Evolutionary conservation across 2,888 invertebrate species (phyloP), one percentile per base, ranked within the genome.

Genomic region (Caprella mutica): DNA sequence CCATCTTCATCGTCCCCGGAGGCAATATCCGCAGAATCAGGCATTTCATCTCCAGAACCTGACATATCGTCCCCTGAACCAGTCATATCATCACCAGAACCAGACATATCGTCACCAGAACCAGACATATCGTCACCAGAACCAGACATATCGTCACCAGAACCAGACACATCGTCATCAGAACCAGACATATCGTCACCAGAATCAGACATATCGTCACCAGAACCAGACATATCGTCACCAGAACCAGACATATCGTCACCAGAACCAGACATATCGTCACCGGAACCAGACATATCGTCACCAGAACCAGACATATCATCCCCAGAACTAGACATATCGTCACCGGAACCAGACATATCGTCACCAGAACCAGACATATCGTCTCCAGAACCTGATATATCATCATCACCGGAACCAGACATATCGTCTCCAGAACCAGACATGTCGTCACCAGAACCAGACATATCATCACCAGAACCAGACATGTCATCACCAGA

Each of bases 281-380:
- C 57, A 9, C 57, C 52, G 1, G 52, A 51, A 0, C 44, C 52
- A 8, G 33, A 30, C 33, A 43, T 43, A 14, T 43, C 52, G 6
- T 57, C 57, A 2, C 56, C 62, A 17, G 54, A 59, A 17, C 54
- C 56, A 4, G 55, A 55, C 19, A 52, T 39, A 27, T 48, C 48
- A n/a, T 24, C 35, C 8, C 52, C 52, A 1, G 44, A 44, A 2
- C 51, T 51, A 5, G 44, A 35, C 43, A 23, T 35, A 1, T 57
- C 57, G 2, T 38, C 57, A 5, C 52, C 52, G 1, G 52, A 51
- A 2, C 44, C 52, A 24, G 33, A 30, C 29, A 35, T 52, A 33
- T 43, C 52, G 17, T 57, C 57, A 3, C 51, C 48, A 44, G 44
- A 44, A 3, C 44, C 44, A 12, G 44, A 44, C 24, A 26, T 26